Evolutionary conservation across 2,113 vertebrate species (phyloP), one percentile per base, ranked within the genome.

Genomic region (Ptychochromis oligacanthus): DNA sequence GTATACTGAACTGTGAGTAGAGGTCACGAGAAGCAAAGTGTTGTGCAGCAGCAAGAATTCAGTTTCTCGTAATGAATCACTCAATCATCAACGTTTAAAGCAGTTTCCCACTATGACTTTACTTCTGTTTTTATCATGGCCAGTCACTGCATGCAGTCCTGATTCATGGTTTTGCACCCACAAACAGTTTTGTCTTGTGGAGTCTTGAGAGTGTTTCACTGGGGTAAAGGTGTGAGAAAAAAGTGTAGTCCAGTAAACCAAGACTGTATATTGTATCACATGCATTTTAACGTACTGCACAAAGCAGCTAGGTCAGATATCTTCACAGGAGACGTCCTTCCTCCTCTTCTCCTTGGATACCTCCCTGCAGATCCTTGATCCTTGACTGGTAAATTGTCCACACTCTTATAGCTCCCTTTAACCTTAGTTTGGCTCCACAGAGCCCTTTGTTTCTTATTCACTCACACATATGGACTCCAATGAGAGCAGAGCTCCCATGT

Each of bases 141-240:
- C 26, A 11, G 81, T 82, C 28, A 52, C 36, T n/a, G 4, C 61
- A 55, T 10, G 7, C 24, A 13, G 38, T 5, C 24, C 1, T 78
- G 84, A 87, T 88, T 80, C 58, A 90, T 79, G 61, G 54, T 11
- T 82, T 24, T 89, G 76, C 2, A 62, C 59, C 70, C 64, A 4
- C 55, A 22, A 57, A 78, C 36, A 55, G 55, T 38, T 62, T 78
- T 80, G 80, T 34, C 28, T 24, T 7, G 5, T 15, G 67, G 59
- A 67, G 26, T 38, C 74, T 81, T 46, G n/a, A 59, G 24, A 28
- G n/a, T 6, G 0, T 82, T 15, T 79, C 26, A 70, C 26, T 49
- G 72, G 24, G 62, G 57, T 52, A 57, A 79, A 54, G 67, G 17
- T 34, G 67, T 18, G 20, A 54, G 46, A 18, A n/a, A 77, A 15